Base-by-base conservation (phyloP, 1,140 invertebrate species). In the Eubasilissa regina region DNA sequence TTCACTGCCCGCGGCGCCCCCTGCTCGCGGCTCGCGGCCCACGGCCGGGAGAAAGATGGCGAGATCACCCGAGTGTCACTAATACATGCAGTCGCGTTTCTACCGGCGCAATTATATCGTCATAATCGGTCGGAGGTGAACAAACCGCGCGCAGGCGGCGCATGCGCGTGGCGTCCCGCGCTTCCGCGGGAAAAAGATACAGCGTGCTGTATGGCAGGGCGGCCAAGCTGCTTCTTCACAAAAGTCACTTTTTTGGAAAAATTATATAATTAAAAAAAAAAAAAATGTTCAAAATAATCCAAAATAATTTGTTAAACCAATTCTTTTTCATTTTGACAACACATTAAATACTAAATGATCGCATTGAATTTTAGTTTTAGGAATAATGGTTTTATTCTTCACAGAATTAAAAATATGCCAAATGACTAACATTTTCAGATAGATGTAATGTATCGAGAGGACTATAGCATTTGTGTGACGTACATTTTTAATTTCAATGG, bases 81-180 rank as follows among this genome's bases (percentile, higher is more conserved):
- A 78, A 78, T 78, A 48, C 62, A 78, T 78, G 25, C 76, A 44
- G 76, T 68, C 60, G 76, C 76, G 75, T 68, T 77, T 77, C 58
- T 25, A 35, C 60, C 15, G 13, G 7, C 10, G 47, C 51, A 70
- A 78, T 77, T 77, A 77, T 62, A 47, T 77, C 53, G 12, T 68
- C 45, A 68, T 48, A 78, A 78, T 72, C 76, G 17, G 76, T 48
- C 15, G 7, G 76, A 78, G 76, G 76, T 78, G 56, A 78, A 78
- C 76, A 78, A 78, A 78, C 76, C 47, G 17, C 15, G 76, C 35
- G 12, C 47, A 21, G 75, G 25, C n/a, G 64, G 76, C 19, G 47
- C 25, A n/a, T 44, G 56, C 45, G 66, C 7, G n/a, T 53, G 74
- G 56, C 13, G 7, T 17, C 51, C 0, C 43, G 4, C 0, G 0